phyloP scores from a whole-genome alignment of 2,888 invertebrate genomes.

The Tetragonisca angustula region DNA sequence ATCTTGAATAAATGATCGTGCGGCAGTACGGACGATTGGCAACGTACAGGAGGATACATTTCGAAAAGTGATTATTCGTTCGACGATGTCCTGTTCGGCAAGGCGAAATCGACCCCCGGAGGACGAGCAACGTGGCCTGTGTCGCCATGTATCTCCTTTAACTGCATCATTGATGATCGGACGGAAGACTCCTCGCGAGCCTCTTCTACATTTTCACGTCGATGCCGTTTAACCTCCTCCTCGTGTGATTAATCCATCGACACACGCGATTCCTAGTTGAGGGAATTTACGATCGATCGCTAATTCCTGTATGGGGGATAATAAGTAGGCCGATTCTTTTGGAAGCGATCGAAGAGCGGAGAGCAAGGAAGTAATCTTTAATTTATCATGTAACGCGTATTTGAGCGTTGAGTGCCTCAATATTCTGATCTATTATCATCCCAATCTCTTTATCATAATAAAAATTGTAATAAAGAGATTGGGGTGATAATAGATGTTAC shows the following conservation, averaged over 20 bases:
- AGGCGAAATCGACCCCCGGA: slow-evolving; percentile 80
- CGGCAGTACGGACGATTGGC: slow-evolving; percentile 72
- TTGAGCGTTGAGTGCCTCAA: not conserved
- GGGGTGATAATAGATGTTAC: not conserved
- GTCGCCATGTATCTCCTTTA: slow-evolving; percentile 78
- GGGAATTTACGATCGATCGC: slow-evolving; percentile 32
- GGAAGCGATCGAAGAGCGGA: not conserved
- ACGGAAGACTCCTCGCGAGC: slow-evolving; percentile 31
- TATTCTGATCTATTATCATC: not conserved
- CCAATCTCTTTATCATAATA: no score
- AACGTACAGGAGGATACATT: slow-evolving; percentile 58
- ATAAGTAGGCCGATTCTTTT: not conserved
- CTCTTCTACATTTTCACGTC: slow-evolving; percentile 37
- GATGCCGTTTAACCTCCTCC: slow-evolving; percentile 41
- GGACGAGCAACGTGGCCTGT: slow-evolving; percentile 69
- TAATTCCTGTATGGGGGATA: not conserved
- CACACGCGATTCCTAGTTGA: slow-evolving; percentile 33
- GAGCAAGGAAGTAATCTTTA: not conserved
- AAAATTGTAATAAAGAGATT: not conserved
- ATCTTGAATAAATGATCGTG: slow-evolving; percentile 80
- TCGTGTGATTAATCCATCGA: slow-evolving; percentile 47
- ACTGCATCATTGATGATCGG: slow-evolving; percentile 81
- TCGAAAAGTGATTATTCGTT: slow-evolving; percentile 82
- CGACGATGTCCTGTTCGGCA: slow-evolving; percentile 73
- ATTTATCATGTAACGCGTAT: not conserved